Conservation (phyloP, 2,888 invertebrate species). For the Cotesia congregata region DNA sequence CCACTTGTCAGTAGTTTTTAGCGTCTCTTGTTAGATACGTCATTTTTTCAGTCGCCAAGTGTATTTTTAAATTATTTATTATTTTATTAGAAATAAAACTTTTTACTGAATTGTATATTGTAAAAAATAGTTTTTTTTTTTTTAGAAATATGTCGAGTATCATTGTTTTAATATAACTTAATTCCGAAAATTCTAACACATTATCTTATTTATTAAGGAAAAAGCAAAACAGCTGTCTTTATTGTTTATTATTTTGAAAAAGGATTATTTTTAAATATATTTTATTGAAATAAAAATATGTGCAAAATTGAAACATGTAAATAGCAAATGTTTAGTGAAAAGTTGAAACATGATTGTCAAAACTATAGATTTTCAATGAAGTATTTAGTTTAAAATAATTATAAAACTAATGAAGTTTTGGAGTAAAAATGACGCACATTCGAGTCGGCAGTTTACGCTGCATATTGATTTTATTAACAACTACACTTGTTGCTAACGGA, state of each 20-base stretch:
- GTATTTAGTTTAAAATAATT: background rate
- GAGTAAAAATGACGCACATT: conserved; percentile 51
- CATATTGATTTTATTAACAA: conserved; percentile 49
- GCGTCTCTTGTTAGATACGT: conserved; percentile 28
- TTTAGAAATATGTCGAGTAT: background rate
- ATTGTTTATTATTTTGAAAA: background rate
- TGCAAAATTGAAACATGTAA: background rate
- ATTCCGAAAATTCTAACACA: background rate
- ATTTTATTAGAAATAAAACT: background rate
- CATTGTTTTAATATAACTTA: background rate
- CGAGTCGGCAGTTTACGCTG: conserved; percentile 48
- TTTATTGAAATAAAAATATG: background rate
- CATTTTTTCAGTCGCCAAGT: background rate
- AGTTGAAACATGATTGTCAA: background rate
- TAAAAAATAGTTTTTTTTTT: background rate
- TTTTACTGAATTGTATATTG: background rate
- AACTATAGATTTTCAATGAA: conserved; percentile 2
- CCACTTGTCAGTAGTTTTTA: conserved; percentile 7
- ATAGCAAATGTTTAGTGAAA: conserved; percentile 18
- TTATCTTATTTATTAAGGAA: background rate
- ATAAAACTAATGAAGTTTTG: conserved; percentile 47
- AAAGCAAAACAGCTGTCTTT: conserved; percentile 1
- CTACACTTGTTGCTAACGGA: conserved; percentile 37
- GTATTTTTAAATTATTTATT: background rate
- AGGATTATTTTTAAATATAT: background rate